Evolutionary conservation across 2,797 vertebrate species (phyloP).

Genomic region (Melanitta fusca): DNA sequence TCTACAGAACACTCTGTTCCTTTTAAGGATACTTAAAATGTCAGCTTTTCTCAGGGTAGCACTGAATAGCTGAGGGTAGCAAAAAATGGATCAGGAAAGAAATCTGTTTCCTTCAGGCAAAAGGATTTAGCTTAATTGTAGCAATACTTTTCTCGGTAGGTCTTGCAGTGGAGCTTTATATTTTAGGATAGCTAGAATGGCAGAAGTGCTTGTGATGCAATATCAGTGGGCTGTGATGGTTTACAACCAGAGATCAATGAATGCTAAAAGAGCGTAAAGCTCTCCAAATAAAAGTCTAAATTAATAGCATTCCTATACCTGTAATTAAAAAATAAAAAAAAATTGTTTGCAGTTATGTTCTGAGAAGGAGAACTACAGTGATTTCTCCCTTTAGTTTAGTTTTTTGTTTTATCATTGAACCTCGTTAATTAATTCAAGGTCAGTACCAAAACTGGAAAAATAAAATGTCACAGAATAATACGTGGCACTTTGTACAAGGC

Average conservation of each 20-base stretch:
- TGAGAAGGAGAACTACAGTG: not conserved
- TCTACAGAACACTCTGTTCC: not conserved
- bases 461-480: not conserved
- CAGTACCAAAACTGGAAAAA: not conserved
- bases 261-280: not conserved
- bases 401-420: not conserved
- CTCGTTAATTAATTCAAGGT: not conserved
- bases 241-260: not conserved
- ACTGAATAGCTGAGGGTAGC: not conserved
- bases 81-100: not conserved
- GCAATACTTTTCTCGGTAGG: not conserved
- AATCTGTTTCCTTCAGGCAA: not conserved
- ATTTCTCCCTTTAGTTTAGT: not conserved
- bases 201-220: not conserved
- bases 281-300: not conserved
- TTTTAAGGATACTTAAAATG: not conserved
- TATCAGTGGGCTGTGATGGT: not conserved
- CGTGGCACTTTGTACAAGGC: not conserved
- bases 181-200: not conserved
- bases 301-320: not conserved
- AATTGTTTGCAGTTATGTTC: not conserved
- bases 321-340: not conserved
- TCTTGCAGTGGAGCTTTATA: not conserved
- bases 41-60: not conserved
- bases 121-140: not conserved